phyloP scores from a whole-genome alignment of 2,113 vertebrate species.

The Brachypteracias leptosomus region DNA sequence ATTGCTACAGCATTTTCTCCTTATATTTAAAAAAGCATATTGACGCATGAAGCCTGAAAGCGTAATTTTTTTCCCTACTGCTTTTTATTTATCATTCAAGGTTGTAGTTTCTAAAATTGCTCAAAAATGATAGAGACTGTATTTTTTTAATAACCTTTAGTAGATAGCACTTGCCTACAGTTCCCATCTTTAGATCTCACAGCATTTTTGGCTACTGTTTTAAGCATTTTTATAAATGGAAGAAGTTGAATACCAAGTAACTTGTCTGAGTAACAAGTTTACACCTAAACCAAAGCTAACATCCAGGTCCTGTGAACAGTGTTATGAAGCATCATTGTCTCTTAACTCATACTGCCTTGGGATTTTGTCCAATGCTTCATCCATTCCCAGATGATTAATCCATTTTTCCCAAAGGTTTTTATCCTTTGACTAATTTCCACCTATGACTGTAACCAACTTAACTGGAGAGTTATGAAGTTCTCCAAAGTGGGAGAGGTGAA shows the following conservation, averaged over 20 bases:
- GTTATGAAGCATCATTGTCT: neutral
- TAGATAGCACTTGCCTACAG: neutral
- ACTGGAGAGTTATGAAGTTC: neutral
- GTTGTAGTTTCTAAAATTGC: neutral
- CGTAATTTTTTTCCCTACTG: neutral
- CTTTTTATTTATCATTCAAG: neutral
- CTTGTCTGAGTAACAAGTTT: neutral
- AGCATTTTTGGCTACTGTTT: neutral
- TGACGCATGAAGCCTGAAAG: neutral
- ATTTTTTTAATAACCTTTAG: neutral
- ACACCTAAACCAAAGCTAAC: neutral
- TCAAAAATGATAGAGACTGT: neutral
- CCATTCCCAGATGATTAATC: neutral
- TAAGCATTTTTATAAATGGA: neutral
- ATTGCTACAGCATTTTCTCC: neutral
- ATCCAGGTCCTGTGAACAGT: neutral
- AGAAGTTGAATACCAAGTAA: neutral
- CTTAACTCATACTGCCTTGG: neutral
- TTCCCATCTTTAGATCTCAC: neutral
- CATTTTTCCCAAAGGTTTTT: neutral
- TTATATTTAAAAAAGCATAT: neutral
- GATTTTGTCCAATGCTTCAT: neutral
- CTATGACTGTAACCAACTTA: neutral
- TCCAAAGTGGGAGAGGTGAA: neutral
- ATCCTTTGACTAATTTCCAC: neutral